These are phyloP conservation scores for Passer domesticus DNA, from an alignment of 2,113 vertebrate species.

Conservation along the genomic window DNA sequence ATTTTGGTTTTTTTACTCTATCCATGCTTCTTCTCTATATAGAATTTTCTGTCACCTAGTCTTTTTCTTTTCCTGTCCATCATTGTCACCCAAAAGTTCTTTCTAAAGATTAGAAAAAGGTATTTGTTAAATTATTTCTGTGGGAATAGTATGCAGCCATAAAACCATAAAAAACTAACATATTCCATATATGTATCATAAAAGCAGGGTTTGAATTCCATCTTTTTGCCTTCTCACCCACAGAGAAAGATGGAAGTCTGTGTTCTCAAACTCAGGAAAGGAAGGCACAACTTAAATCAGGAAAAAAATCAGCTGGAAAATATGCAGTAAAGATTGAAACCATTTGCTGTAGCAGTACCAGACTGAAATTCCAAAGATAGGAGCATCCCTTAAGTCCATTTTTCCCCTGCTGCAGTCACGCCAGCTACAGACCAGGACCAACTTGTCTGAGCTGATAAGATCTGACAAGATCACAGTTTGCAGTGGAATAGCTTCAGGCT, in stretches of 20 bases:
- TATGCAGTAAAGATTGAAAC: neutral
- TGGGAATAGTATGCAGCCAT: neutral
- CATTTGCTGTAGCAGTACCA: neutral
- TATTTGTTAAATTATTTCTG: neutral
- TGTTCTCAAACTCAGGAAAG: neutral
- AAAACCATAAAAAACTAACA: neutral
- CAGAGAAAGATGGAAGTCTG: neutral
- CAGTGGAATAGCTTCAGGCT: neutral
- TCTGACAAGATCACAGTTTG: slow-evolving; percentile 41
- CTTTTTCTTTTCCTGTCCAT: neutral
- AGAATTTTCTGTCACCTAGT: neutral
- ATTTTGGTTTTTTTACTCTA: neutral
- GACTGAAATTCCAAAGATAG: neutral
- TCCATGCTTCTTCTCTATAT: neutral
- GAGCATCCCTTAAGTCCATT: neutral
- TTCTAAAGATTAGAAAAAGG: neutral
- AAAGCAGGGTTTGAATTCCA: neutral
- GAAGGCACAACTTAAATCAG: neutral
- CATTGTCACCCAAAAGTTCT: neutral
- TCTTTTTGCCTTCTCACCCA: neutral
- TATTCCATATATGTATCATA: neutral
- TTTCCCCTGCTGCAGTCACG: neutral
- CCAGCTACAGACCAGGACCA: neutral
- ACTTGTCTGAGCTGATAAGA: slow-evolving; percentile 30
- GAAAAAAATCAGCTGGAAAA: neutral